Evolutionary conservation across 2,113 vertebrate genomes (phyloP).

Genomic region (Fregata magnificens): DNA sequence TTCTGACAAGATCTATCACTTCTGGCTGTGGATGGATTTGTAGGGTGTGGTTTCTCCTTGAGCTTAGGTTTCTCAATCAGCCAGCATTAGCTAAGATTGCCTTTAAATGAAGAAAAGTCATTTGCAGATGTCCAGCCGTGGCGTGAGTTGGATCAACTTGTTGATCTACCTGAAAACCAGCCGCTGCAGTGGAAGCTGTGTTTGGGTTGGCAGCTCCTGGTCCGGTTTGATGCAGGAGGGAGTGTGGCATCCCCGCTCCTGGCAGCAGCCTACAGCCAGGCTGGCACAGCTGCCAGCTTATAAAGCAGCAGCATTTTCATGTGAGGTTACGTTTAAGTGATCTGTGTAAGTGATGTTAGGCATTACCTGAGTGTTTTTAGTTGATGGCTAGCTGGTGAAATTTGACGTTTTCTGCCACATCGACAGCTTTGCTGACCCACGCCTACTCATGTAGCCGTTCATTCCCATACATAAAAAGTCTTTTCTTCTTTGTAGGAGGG

Average conservation of each 20-base stretch:
- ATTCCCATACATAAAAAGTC: neutral
- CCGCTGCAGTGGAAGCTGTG: fast-evolving
- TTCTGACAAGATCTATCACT: neutral
- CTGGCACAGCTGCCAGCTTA: neutral
- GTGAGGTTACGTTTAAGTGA: neutral
- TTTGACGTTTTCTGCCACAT: neutral
- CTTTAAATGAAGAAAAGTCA: neutral
- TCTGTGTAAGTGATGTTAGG: neutral
- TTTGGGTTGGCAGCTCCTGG: fast-evolving
- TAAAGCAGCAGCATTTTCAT: neutral
- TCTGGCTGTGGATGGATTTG: neutral
- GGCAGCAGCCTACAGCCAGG: neutral
- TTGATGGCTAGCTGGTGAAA: neutral
- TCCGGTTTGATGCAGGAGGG: neutral
- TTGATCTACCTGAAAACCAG: neutral
- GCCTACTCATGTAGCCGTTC: neutral
- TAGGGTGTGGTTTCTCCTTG: neutral
- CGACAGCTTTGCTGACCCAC: neutral
- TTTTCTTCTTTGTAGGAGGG: neutral
- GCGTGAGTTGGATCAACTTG: neutral
- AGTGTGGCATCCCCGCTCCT: neutral
- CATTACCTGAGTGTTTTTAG: neutral
- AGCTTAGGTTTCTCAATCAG: neutral
- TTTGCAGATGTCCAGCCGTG: neutral
- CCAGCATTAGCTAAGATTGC: neutral